A percentile compares a stretch with the other conserved stretches of the same genome.
phyloP scores from a whole-genome alignment of 2,797 vertebrate genomes.

The Otolemur crassicaudatus region DNA sequence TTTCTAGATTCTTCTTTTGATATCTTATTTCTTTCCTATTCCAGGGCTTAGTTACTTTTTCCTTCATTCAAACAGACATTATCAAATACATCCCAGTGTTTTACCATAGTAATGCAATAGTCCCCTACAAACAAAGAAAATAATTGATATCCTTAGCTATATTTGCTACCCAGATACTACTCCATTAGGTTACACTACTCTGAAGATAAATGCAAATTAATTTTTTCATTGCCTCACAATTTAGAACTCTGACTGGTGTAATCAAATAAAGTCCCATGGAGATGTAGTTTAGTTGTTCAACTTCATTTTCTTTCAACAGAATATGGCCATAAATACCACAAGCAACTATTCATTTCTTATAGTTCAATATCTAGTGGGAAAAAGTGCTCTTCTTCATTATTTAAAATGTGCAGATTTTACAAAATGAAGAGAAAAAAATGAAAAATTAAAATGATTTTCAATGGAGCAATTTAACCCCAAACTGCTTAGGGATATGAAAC shows the following conservation, averaged over 20 bases:
- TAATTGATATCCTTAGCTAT: slow-evolving; percentile 19
- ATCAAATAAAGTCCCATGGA: background rate
- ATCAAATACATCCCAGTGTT: background rate
- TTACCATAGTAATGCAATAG: background rate
- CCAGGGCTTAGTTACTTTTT: background rate
- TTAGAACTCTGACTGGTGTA: slow-evolving; percentile 37
- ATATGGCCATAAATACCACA: background rate
- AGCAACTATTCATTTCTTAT: background rate
- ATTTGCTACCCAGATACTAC: slow-evolving; percentile 5
- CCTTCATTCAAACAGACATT: background rate
- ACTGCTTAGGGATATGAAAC: background rate
- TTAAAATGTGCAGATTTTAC: slow-evolving; percentile 9
- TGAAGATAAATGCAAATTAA: slow-evolving; percentile 41
- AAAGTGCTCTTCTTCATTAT: background rate
- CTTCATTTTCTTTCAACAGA: slow-evolving; percentile 27
- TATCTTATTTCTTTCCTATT: background rate
- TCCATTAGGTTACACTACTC: background rate
- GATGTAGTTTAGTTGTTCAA: background rate
- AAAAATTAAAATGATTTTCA: slow-evolving; percentile 12
- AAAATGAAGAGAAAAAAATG: slow-evolving; percentile 28
- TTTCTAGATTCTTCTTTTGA: background rate
- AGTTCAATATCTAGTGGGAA: background rate
- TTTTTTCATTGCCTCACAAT: slow-evolving; percentile 45
- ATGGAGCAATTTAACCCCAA: background rate
- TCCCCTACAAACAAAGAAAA: background rate